Evolutionary conservation across 92 coral and sea anemone species (phyloP).

Genomic region (Palythoa grandiflora): DNA sequence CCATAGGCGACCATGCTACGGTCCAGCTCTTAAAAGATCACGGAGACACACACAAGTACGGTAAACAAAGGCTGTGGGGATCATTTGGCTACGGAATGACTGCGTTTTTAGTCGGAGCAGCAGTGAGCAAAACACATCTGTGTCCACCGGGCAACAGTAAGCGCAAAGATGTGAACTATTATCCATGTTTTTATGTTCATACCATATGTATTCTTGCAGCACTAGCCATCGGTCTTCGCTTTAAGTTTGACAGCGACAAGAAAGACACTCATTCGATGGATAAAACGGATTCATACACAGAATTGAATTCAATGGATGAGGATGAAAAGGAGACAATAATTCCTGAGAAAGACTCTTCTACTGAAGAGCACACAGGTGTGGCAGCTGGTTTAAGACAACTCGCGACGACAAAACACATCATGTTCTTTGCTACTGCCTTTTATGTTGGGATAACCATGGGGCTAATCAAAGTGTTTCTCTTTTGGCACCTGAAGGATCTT

Average conservation of each 20-base stretch:
- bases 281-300: not conserved
- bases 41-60: conserved; percentile 92
- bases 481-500: conserved; percentile 90
- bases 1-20: conserved; percentile 95
- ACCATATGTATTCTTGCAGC: conserved; percentile 81
- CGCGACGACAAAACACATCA: conserved; percentile 71
- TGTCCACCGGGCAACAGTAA: conserved; percentile 92
- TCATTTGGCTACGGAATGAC: conserved; percentile 93
- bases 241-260: conserved; percentile 68
- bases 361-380: conserved; percentile 50
- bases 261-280: not conserved
- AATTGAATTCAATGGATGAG: not conserved
- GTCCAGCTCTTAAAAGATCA: conserved; percentile 86
- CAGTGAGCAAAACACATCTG: conserved; percentile 89
- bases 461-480: conserved; percentile 92
- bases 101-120: conserved; percentile 94
- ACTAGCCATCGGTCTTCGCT: conserved; percentile 77
- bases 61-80: conserved; percentile 95
- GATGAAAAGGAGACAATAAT: conserved; percentile 19
- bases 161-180: conserved; percentile 91
- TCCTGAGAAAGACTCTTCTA: conserved; percentile 6
- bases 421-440: conserved; percentile 93
- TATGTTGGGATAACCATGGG: conserved; percentile 96
- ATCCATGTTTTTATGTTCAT: conserved; percentile 88
- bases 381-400: conserved; percentile 70